Evolutionary conservation across 2,797 vertebrate genomes (phyloP).

Genomic region (Anolis apletophallus): DNA sequence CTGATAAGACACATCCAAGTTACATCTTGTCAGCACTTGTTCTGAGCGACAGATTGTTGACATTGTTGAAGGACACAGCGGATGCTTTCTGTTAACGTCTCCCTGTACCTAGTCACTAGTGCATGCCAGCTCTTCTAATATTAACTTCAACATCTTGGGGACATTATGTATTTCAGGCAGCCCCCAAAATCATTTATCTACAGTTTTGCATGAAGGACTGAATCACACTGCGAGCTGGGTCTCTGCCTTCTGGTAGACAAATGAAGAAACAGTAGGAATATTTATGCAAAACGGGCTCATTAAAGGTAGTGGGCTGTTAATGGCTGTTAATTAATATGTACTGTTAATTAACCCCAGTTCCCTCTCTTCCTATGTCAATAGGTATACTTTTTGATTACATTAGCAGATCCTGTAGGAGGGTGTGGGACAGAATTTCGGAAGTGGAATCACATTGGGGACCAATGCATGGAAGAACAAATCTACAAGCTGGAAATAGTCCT

Average conservation of each 20-base stretch:
- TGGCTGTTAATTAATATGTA: neutral
- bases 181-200: neutral
- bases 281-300: neutral
- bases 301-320: neutral
- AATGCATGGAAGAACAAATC: neutral
- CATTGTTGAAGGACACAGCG: neutral
- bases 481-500: neutral
- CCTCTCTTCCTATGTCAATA: no score
- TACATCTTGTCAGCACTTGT: neutral
- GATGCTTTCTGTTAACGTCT: neutral
- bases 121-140: neutral
- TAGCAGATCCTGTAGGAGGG: neutral
- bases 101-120: neutral
- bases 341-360: no score
- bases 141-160: neutral
- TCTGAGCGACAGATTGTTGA: neutral
- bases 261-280: neutral
- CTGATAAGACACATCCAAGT: neutral
- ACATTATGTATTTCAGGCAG: neutral
- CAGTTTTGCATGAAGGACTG: neutral
- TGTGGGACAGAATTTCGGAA: slow-evolving; percentile 2
- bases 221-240: neutral
- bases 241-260: neutral
- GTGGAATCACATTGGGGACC: neutral
- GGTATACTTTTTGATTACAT: neutral